Evolutionary conservation across 2,888 invertebrate species (phyloP), one percentile per base, ranked within the genome.

Genomic region (Agrypnus murinus): DNA sequence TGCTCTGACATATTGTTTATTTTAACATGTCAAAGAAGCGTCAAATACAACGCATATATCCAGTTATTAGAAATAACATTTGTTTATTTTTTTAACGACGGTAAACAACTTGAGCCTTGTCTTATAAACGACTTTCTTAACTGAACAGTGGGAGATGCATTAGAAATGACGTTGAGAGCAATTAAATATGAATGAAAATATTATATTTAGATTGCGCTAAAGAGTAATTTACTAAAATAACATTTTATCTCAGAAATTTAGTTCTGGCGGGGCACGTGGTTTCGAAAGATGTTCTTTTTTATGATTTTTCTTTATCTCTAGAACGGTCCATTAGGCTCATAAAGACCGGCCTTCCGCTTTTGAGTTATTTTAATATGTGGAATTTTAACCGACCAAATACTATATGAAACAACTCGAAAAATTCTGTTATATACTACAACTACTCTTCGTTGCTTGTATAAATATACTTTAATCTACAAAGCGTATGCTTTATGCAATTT

Each of bases 221-320:
- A 71, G 66, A 72, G 69, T 69, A 72, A 72, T 72, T 72, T 72
- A 72, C 72, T 72, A 72, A 72, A 72, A 72, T 72, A 72, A 72
- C 72, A 72, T 72, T 72, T 72, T 72, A 72, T 72, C 72, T 72
- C 65, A 58, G 72, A 72, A 72, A 69, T 69, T 72, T 68, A 55
- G 46, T 72, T 72, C 72, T 72, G 72, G 66, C 66, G 50, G 60
- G 72, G 69, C 72, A 72, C 72, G 72, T 72, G 72, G 69, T 67
- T 25, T 34, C 25, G 58, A 50, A 70, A 38, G 50, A 53, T 65
- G 69, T 57, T 65, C 65, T 65, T 72, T 72, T 71, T 72, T 72
- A 72, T 46, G 72, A 69, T 69, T 72, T 72, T 66, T 58, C 72
- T 55, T 72, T 69, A 66, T 66, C 66, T 63, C 19, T n/a, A 31